Evolutionary conservation across 2,113 vertebrate genomes (phyloP), one percentile per base, ranked within the genome.

Genomic region (Grammomys surdaster): DNA sequence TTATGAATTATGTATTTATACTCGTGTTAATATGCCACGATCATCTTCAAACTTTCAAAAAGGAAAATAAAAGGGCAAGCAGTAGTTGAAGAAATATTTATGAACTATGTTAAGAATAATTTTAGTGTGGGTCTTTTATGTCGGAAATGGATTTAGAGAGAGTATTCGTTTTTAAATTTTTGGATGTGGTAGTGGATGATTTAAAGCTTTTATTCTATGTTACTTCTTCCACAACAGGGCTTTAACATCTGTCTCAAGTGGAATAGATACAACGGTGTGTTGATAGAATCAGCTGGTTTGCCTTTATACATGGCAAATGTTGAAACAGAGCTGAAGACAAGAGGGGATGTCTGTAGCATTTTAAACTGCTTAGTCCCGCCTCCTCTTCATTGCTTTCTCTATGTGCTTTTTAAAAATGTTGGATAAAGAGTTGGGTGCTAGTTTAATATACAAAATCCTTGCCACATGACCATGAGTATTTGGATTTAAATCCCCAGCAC

Each of bases 41-140:
- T 89, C 16, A 67, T 58, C 85, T 82, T 86, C 40, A 97, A 89
- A 85, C 24, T 81, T 78, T 95, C 16, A 48, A 93, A 90, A 89
- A 60, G 22, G 70, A 60, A 81, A 94, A 65, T 84, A 63, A 69
- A 90, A 75, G 31, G 22, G 70, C 24, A 85, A 92, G 24, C 54
- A 51, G 43, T 58, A 75, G 2, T 67, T 88, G 48, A 92, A 67
- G 5, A 92, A 86, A 93, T 58, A 60, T 58, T 87, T 88, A 54
- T 77, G 77, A 56, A 72, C 70, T 84, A 33, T 33, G 70, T 40
- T 78, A 17, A 91, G 67, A 80, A 67, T 48, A n/a, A 60, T 51
- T 90, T 92, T 69, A 95, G 75, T 72, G 24, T 92, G 24, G 87
- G 5, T 13, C 40, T 16, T 63, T 6, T 93, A 43, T 72, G 17